Percentiles rank a stretch among this genome's conserved stretches.
Conservation (phyloP, 2,113 vertebrate species). For the Agelaius phoeniceus region DNA sequence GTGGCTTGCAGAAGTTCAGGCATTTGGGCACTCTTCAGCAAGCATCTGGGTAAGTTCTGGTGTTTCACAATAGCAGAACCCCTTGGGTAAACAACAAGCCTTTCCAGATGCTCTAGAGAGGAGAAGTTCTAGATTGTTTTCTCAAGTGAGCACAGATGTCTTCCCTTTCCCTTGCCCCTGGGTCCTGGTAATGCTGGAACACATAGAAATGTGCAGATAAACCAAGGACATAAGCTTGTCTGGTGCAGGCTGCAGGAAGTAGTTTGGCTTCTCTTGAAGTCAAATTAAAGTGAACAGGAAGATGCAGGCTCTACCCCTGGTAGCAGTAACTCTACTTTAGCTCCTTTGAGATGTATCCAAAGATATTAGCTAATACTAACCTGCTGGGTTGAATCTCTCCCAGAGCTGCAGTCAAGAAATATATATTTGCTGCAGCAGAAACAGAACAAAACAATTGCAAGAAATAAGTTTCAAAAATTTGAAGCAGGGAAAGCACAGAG, state of each 20-base stretch:
- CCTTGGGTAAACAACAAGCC: not conserved
- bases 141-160: not conserved
- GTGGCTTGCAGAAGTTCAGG: not conserved
- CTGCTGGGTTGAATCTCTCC: conserved; percentile 35
- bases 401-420: not conserved
- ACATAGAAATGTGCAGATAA: not conserved
- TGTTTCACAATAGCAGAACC: not conserved
- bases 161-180: not conserved
- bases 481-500: not conserved
- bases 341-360: not conserved
- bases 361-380: conserved; percentile 14
- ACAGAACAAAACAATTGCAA: not conserved
- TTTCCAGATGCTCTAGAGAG: not conserved
- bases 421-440: not conserved
- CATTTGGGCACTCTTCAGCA: not conserved
- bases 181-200: not conserved
- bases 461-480: not conserved
- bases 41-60: not conserved
- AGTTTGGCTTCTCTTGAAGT: not conserved
- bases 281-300: not conserved
- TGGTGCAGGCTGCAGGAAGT: not conserved
- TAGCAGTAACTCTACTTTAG: not conserved
- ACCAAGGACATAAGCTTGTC: rapidly evolving
- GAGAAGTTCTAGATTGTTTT: not conserved
- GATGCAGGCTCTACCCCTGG: not conserved